Conservation (phyloP, 35 echinoderm and acorn worm genomes). For the Heliocidaris tuberculata region DNA sequence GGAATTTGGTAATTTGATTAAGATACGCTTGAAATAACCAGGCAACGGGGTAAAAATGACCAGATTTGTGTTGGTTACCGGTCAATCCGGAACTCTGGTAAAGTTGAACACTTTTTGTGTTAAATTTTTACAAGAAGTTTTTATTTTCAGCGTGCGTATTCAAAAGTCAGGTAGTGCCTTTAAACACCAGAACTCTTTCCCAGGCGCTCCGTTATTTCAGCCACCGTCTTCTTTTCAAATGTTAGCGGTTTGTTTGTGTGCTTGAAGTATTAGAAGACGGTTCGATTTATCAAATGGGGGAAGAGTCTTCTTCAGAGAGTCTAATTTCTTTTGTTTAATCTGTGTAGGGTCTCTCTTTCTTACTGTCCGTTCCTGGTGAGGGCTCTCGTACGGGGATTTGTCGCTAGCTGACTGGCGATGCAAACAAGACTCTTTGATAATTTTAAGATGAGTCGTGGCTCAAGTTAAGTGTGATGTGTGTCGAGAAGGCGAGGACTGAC, state of each 20-base stretch:
- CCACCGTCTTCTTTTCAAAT: not conserved
- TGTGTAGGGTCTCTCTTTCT: not conserved
- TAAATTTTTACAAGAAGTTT: no score
- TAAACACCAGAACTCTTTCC: not conserved
- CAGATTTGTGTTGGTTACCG: no score
- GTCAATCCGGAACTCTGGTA: no score
- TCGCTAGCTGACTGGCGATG: not conserved
- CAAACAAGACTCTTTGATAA: not conserved
- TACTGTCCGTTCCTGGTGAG: not conserved
- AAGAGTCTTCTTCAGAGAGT: slow-evolving; percentile 1
- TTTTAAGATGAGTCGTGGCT: no score
- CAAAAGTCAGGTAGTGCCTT: not conserved
- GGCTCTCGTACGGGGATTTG: not conserved
- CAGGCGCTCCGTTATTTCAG: not conserved
- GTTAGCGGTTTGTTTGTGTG: not conserved
- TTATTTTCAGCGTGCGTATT: no score
- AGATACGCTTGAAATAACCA: no score
- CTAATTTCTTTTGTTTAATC: not conserved
- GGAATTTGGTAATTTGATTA: no score
- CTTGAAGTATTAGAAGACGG: not conserved
- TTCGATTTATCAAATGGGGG: slow-evolving; percentile 7
- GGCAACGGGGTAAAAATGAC: no score
- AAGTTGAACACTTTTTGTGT: no score
- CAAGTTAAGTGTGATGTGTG: no score
- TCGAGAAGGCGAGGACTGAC: no score